These are phyloP conservation scores for Leptinotarsa tumamoca DNA, from an alignment of 2,888 invertebrate genomes.

Conservation along the genomic window DNA sequence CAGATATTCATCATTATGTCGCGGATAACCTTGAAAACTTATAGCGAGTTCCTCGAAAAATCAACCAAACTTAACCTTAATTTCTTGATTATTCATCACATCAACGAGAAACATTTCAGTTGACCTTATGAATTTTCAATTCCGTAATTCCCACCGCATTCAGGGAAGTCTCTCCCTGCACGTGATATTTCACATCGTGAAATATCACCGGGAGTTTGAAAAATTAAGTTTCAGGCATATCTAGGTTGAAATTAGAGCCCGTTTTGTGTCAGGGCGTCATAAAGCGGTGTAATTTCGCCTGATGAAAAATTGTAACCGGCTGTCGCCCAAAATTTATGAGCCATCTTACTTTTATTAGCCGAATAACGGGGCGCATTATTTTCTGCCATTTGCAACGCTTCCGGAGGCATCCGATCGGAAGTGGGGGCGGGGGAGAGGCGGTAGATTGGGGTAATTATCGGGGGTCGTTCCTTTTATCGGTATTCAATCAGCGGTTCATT, in stretches of 20 bases:
- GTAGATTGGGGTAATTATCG: too few relatives aligned
- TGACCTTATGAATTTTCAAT: too few relatives aligned
- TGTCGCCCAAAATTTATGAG: conserved; percentile 27
- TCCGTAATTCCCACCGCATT: too few relatives aligned
- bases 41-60: too few relatives aligned
- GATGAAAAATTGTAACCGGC: conserved; percentile 35
- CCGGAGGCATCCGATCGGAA: conserved; percentile 12
- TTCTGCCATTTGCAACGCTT: conserved; percentile 16
- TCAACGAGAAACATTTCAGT: too few relatives aligned
- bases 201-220: conserved; percentile 20
- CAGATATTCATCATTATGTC: too few relatives aligned
- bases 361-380: conserved; percentile 20
- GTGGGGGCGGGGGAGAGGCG: neutral
- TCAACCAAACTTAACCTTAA: too few relatives aligned
- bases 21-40: too few relatives aligned
- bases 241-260: conserved; percentile 30
- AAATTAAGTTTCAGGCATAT: conserved; percentile 34
- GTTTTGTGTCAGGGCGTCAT: conserved; percentile 30
- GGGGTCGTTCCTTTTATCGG: neutral
- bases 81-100: too few relatives aligned
- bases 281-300: conserved; percentile 35
- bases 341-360: conserved; percentile 27
- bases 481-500: neutral
- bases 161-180: neutral
- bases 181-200: conserved; percentile 9